phyloP scores from a whole-genome alignment of 2,888 invertebrate species.

The Muscina levida region DNA sequence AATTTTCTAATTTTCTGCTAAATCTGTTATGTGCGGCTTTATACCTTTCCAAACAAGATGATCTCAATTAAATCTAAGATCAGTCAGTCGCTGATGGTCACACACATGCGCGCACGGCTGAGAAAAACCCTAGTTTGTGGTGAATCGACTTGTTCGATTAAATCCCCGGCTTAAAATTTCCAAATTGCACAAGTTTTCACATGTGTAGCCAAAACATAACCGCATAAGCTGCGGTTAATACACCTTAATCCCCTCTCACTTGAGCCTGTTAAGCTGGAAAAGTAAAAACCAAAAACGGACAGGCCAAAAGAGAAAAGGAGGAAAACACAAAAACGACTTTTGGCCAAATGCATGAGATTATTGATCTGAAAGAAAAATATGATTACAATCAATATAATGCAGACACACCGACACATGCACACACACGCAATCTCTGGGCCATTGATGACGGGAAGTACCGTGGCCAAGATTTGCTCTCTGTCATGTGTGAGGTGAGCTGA shows the following conservation, averaged over 20 bases:
- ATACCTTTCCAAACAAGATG: constrained; percentile 9
- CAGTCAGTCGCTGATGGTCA: constrained; percentile 1
- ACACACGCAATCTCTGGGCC: background rate
- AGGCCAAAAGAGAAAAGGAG: background rate
- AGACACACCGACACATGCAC: background rate
- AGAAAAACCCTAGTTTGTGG: constrained; percentile 4
- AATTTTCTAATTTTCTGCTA: background rate
- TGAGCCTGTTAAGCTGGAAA: constrained; percentile 17
- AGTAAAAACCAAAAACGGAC: background rate
- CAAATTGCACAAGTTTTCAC: constrained; percentile 74
- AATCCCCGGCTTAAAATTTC: constrained; percentile 73
- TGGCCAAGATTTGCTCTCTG: background rate
- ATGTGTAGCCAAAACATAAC: constrained; percentile 61
- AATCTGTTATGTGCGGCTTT: background rate
- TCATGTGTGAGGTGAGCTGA: constrained; percentile 13
- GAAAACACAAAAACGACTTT: constrained; percentile 24
- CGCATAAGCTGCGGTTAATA: constrained; percentile 56
- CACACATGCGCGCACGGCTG: background rate
- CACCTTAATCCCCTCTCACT: constrained; percentile 35
- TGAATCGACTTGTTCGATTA: constrained; percentile 70
- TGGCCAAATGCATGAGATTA: constrained; percentile 11
- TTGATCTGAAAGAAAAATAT: constrained; percentile 12
- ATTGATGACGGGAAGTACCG: constrained; percentile 34
- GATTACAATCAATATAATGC: constrained; percentile 5
- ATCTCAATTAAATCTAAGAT: constrained; percentile 58